Percentiles rank a stretch among this genome's conserved stretches.
phyloP scores from a whole-genome alignment of 2,888 invertebrate species.

The Tanaodytes sp. region DNA sequence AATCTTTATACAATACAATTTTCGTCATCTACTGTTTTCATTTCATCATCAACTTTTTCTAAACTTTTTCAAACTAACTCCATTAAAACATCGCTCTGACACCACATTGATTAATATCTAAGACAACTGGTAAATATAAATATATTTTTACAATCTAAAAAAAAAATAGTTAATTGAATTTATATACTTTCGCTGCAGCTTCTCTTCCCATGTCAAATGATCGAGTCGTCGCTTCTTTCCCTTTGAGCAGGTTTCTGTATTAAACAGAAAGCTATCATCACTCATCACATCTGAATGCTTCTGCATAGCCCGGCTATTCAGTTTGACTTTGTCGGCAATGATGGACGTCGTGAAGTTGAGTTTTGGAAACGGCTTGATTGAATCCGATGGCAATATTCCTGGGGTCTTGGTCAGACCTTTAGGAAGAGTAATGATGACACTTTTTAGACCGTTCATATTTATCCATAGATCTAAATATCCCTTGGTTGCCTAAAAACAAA shows the following conservation, averaged over 20 bases:
- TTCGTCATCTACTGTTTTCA: too few relatives aligned
- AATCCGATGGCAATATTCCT: constrained; percentile 47
- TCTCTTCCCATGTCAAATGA: constrained; percentile 89
- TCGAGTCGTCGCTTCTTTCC: constrained; percentile 85
- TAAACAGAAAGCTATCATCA: constrained; percentile 54
- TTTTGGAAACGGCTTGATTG: constrained; percentile 54
- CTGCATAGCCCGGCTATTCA: constrained; percentile 52
- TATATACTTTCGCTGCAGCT: constrained; percentile 88
- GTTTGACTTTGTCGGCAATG: constrained; percentile 58
- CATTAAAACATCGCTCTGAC: too few relatives aligned
- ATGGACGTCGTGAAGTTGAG: constrained; percentile 64
- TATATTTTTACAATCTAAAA: too few relatives aligned
- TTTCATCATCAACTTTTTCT: too few relatives aligned
- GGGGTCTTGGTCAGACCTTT: constrained; percentile 63
- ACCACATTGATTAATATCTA: too few relatives aligned
- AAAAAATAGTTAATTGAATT: too few relatives aligned
- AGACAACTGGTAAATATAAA: too few relatives aligned
- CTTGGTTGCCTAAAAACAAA: too few relatives aligned
- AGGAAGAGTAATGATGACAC: constrained; percentile 69
- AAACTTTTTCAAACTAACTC: too few relatives aligned
- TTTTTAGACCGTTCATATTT: constrained; percentile 68
- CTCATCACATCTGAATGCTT: constrained; percentile 55
- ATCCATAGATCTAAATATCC: constrained; percentile 60
- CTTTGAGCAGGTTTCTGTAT: constrained; percentile 64
- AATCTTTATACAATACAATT: too few relatives aligned